A percentile compares a stretch with the other conserved stretches of the same genome.
Conservation (phyloP, 2,888 invertebrate species). For the Cybosia mesomella region DNA sequence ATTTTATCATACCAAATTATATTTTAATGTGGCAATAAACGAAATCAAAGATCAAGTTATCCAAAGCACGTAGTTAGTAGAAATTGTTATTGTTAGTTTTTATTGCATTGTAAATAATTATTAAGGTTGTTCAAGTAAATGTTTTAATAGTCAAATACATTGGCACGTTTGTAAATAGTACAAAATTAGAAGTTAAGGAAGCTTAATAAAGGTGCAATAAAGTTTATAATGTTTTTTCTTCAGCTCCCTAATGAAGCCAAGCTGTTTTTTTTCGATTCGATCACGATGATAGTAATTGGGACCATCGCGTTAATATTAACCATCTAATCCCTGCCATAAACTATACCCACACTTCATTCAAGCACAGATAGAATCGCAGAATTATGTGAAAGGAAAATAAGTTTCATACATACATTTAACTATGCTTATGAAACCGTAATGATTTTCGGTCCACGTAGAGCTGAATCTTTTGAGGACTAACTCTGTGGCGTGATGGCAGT, state of each 20-base stretch:
- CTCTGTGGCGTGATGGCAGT: too few relatives aligned
- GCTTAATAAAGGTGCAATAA: conserved; percentile 78
- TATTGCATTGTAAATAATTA: conserved; percentile 76
- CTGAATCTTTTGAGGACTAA: too few relatives aligned
- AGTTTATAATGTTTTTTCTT: conserved; percentile 45
- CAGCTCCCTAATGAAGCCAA: background rate
- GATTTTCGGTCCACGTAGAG: too few relatives aligned
- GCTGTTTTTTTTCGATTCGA: too few relatives aligned
- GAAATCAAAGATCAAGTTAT: conserved; percentile 64
- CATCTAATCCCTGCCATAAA: too few relatives aligned
- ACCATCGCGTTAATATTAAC: too few relatives aligned
- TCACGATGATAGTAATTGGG: too few relatives aligned
- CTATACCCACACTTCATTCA: too few relatives aligned
- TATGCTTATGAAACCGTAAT: too few relatives aligned
- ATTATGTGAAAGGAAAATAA: too few relatives aligned
- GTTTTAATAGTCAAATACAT: conserved; percentile 65
- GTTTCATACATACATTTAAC: too few relatives aligned
- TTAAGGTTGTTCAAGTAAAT: conserved; percentile 66
- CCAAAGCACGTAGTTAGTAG: conserved; percentile 68
- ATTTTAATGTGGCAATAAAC: conserved; percentile 44
- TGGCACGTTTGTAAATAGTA: conserved; percentile 83
- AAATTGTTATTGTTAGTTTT: conserved; percentile 68
- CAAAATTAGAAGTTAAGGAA: conserved; percentile 65
- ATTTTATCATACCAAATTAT: conserved; percentile 15
- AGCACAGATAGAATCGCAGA: too few relatives aligned